Evolutionary conservation across 2,113 vertebrate genomes (phyloP).

Genomic region (Taurulus bubalis): DNA sequence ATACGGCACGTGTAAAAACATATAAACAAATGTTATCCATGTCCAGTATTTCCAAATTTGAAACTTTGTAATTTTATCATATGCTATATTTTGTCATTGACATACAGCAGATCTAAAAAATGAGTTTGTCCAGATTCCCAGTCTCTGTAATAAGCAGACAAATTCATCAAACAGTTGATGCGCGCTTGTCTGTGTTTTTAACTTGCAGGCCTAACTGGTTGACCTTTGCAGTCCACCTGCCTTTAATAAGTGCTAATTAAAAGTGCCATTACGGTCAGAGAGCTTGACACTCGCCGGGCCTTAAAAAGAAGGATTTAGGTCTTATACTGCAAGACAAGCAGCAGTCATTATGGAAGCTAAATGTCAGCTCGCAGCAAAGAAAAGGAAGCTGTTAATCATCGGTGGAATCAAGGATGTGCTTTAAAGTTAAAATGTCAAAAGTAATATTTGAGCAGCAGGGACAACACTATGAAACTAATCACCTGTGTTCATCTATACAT

Average conservation of each 20-base stretch:
- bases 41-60: background rate
- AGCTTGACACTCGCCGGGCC: slow-evolving; percentile 48
- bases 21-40: background rate
- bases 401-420: slow-evolving; percentile 45
- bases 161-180: slow-evolving; percentile 41
- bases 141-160: slow-evolving; percentile 50
- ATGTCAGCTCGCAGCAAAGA: slow-evolving; percentile 63
- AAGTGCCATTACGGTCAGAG: slow-evolving; percentile 71
- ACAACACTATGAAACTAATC: slow-evolving; percentile 1
- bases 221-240: slow-evolving; percentile 71
- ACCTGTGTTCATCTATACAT: background rate
- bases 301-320: slow-evolving; percentile 59
- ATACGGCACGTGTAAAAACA: background rate
- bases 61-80: too few species aligned
- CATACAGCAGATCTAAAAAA: slow-evolving; percentile 1
- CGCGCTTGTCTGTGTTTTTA: slow-evolving; percentile 50
- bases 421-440: slow-evolving; percentile 37
- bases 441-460: slow-evolving; percentile 18
- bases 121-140: slow-evolving; percentile 20
- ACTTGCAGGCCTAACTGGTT: slow-evolving; percentile 58
- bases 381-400: slow-evolving; percentile 47
- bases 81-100: background rate
- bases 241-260: slow-evolving; percentile 78
- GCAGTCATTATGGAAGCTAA: slow-evolving; percentile 68
- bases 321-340: slow-evolving; percentile 66